Evolutionary conservation across 2,797 vertebrate genomes (phyloP).

Genomic region (Characodon lateralis): DNA sequence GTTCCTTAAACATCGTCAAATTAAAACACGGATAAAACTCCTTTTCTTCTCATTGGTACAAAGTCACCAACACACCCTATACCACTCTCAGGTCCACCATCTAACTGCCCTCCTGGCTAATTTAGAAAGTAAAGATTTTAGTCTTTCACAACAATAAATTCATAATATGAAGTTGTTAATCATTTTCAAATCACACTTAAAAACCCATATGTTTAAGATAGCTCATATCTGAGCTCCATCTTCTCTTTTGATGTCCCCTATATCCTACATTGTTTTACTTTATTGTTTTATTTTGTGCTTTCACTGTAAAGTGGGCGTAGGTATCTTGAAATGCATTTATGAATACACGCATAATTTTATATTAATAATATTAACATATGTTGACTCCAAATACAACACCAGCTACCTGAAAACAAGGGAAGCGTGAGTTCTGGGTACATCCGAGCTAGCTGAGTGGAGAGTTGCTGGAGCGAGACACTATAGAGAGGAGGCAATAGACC

Average conservation of each 20-base stretch:
- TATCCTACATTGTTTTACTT: neutral
- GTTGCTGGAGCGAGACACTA: constrained; percentile 89
- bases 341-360: neutral
- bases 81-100: neutral
- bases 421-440: constrained; percentile 98
- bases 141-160: no score
- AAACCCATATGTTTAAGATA: no score
- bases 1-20: neutral
- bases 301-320: neutral
- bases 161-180: no score
- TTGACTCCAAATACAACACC: neutral
- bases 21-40: neutral
- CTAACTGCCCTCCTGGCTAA: neutral
- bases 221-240: no score
- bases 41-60: neutral
- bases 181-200: no score
- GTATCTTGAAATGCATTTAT: neutral
- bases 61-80: neutral
- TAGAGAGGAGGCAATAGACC: constrained; percentile 92
- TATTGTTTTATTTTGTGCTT: neutral
- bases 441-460: constrained; percentile 90
- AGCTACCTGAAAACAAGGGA: constrained; percentile 93
- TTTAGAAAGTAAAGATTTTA: neutral
- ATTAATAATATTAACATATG: neutral
- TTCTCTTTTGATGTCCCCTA: no score